Percentiles rank a stretch among this genome's conserved stretches.
These are phyloP conservation scores for Pelmatolapia mariae DNA, from an alignment of 2,113 vertebrate genomes.

Conservation along the genomic window DNA sequence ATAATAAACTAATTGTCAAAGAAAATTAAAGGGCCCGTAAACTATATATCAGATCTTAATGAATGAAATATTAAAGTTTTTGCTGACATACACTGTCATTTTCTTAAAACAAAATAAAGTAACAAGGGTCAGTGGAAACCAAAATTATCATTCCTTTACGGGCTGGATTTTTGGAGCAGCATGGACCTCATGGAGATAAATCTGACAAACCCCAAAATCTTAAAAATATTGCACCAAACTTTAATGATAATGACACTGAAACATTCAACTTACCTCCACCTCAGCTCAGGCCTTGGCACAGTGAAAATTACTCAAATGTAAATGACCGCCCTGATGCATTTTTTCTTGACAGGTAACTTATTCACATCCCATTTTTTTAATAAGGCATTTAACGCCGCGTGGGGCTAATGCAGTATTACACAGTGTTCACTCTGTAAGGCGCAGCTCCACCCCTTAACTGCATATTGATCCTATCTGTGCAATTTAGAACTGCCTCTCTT, in stretches of 20 bases:
- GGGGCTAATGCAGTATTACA: slow-evolving; percentile 40
- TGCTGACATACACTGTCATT: neutral
- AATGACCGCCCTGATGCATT: neutral
- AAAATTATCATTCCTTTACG: neutral
- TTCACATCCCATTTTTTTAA: slow-evolving; percentile 10
- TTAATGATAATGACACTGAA: neutral
- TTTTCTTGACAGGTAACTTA: slow-evolving; percentile 1
- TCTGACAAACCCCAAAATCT: neutral
- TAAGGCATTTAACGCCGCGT: slow-evolving; percentile 7
- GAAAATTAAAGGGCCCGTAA: neutral
- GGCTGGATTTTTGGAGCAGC: neutral
- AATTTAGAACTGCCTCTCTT: slow-evolving; percentile 58
- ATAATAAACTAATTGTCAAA: neutral
- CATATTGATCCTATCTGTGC: slow-evolving; percentile 71
- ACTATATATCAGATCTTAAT: neutral
- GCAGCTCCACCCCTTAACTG: slow-evolving; percentile 60
- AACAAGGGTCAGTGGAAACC: neutral
- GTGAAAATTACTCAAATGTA: neutral
- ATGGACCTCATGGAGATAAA: neutral
- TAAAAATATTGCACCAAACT: neutral
- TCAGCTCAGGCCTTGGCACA: neutral
- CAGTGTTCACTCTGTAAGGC: slow-evolving; percentile 45
- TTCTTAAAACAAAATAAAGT: neutral
- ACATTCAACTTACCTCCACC: neutral
- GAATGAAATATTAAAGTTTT: neutral